These are phyloP conservation scores for Drosophila stalkeri DNA, from an alignment of 2,888 invertebrate genomes.

Conservation along the genomic window DNA sequence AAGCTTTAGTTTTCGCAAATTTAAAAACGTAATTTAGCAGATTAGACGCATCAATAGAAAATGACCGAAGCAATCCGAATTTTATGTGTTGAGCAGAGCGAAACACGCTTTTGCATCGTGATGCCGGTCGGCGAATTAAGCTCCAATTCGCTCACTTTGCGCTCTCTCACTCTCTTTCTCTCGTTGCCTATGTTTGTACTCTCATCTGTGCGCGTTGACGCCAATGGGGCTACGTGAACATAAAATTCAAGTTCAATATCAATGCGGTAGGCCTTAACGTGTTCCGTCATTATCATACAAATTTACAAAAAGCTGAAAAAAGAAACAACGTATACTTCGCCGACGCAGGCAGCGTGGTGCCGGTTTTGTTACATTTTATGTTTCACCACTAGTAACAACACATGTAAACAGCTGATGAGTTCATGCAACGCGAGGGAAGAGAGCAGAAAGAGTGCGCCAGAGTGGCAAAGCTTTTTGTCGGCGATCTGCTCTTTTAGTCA, in stretches of 20 bases:
- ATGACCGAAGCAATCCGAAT: conserved; percentile 26
- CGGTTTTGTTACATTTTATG: conserved; percentile 42
- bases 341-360: conserved; percentile 37
- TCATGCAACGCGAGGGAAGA: conserved; percentile 12
- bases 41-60: conserved; percentile 37
- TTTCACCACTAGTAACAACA: neutral
- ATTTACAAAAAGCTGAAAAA: conserved; percentile 5
- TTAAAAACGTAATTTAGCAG: conserved; percentile 36
- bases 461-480: conserved; percentile 43
- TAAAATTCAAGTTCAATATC: conserved; percentile 74
- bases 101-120: conserved; percentile 67
- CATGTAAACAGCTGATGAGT: conserved; percentile 56
- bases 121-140: conserved; percentile 41
- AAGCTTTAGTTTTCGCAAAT: conserved; percentile 27
- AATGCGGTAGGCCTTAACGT: conserved; percentile 38
- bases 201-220: conserved; percentile 17
- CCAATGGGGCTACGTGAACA: conserved; percentile 25
- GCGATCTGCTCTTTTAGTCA: conserved; percentile 46
- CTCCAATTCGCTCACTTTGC: neutral
- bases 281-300: conserved; percentile 16
- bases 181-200: neutral
- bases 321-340: conserved; percentile 18
- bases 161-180: neutral
- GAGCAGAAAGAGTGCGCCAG: conserved; percentile 25
- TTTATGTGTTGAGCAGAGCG: conserved; percentile 7